A percentile compares a stretch with the other conserved stretches of the same genome.
Evolutionary conservation across 2,888 invertebrate genomes (phyloP).

Genomic region (Homarus gammarus): DNA sequence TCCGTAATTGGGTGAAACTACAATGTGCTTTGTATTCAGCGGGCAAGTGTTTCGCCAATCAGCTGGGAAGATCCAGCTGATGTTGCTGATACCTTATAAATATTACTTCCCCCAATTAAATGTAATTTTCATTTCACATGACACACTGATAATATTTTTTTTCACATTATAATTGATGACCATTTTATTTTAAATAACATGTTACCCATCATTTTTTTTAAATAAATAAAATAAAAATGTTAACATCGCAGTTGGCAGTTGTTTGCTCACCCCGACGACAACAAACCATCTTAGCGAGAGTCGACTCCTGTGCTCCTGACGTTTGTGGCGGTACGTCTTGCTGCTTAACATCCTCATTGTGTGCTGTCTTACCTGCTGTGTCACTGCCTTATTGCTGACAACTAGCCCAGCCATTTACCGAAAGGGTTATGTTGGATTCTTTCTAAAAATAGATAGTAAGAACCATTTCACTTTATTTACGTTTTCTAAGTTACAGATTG

Average conservation of each 20-base stretch:
- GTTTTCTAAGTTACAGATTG: background rate
- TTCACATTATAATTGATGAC: no score
- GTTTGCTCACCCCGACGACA: constrained; percentile 21
- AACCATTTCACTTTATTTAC: constrained; percentile 6
- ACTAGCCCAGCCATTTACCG: background rate
- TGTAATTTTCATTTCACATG: no score
- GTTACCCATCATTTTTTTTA: background rate
- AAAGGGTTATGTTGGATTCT: background rate
- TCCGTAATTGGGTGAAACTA: no score
- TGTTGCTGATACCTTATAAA: constrained; percentile 21
- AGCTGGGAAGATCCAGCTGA: constrained; percentile 40
- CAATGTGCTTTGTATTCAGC: constrained; percentile 36
- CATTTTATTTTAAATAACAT: no score
- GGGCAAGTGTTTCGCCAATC: constrained; percentile 43
- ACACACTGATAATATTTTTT: no score
- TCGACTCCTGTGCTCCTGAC: background rate
- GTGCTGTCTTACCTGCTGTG: background rate
- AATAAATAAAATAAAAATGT: constrained; percentile 4
- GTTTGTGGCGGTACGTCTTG: background rate
- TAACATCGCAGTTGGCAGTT: constrained; percentile 8
- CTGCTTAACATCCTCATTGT: background rate
- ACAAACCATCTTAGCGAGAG: constrained; percentile 28
- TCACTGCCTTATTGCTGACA: background rate
- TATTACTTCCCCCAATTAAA: background rate
- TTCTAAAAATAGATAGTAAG: background rate